These are phyloP conservation scores for Gymnosoma rotundatum DNA, from an alignment of 2,888 invertebrate species.

Conservation along the genomic window DNA sequence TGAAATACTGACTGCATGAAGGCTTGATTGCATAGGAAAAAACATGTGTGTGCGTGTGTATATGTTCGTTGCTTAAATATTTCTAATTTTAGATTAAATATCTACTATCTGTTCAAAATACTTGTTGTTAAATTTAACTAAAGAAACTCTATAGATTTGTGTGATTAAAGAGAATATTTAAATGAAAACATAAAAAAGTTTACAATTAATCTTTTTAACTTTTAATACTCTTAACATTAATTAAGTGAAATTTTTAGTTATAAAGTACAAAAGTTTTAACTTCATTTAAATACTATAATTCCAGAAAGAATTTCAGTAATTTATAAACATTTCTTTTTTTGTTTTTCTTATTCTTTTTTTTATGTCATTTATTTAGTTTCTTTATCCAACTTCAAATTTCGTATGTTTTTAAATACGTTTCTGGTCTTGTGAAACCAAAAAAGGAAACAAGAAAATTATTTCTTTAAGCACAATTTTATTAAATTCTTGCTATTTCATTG, in stretches of 20 bases:
- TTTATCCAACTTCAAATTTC: slow-evolving; percentile 35
- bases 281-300: neutral
- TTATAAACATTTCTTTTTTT: neutral
- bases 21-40: neutral
- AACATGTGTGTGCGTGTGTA: neutral
- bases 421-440: neutral
- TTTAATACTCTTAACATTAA: neutral
- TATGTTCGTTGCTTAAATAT: no score
- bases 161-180: neutral
- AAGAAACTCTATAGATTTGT: neutral
- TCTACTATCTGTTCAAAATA: no score
- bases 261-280: neutral
- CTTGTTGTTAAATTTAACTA: neutral
- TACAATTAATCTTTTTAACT: neutral
- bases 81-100: no score
- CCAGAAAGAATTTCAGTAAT: slow-evolving; percentile 18
- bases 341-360: neutral
- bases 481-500: slow-evolving; percentile 51
- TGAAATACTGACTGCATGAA: neutral
- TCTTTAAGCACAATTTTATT: slow-evolving; percentile 30
- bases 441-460: no score
- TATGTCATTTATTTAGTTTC: slow-evolving; percentile 13
- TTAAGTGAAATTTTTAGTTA: neutral
- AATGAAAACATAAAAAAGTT: neutral
- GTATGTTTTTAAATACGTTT: neutral